Base-by-base conservation (phyloP, 2,888 invertebrate genomes). In the Aquatica leii region DNA sequence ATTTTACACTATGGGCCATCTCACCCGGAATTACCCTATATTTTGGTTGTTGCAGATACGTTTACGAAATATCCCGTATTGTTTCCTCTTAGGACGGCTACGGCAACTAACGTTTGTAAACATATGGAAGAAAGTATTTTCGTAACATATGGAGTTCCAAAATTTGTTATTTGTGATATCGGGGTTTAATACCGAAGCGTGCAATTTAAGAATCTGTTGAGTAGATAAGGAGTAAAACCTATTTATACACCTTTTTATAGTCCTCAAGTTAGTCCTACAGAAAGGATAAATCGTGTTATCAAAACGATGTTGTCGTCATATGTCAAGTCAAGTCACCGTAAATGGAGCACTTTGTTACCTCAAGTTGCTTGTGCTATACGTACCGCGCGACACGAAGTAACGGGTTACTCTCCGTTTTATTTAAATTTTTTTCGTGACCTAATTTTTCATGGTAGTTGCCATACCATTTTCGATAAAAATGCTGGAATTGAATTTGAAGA, bases 211-310 rank as follows among this genome's bases (percentile, higher is more conserved):
- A 6, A 11, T 3, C 2, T 6, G 11, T 2, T 6, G 2, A 24
- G 24, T 24, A 6, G 6, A 6, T 24, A 24, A 2, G 24, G 24
- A 24, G 6, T 24, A 3, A 37, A 41, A 24, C 20, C 21, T 9
- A 8, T 8, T 2, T 54, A 9, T 31, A 54, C 5, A 0, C 71
- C 74, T 0, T 65, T 69, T 1, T 76, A 77, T 51, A 59, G 70
- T 3, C 71, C 73, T 0, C 75, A 77, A 43, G 73, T 66, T 1
- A 77, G 78, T 58, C 74, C 74, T 0, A 72, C 71, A 0, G 76
- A 77, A 50, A 20, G 77, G n/a, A 67, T 69, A 0, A 77, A 77
- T 40, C 41, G 72, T n/a, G 71, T 70, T 0, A 20, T 76, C 1
- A 73, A 74, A 54, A 74, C 73, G 0, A 75, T 77, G 72, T 70